A percentile compares a stretch with the other conserved stretches of the same genome.
These are phyloP conservation scores for Hermetia illucens DNA, from an alignment of 1,140 invertebrate species.

Conservation along the genomic window DNA sequence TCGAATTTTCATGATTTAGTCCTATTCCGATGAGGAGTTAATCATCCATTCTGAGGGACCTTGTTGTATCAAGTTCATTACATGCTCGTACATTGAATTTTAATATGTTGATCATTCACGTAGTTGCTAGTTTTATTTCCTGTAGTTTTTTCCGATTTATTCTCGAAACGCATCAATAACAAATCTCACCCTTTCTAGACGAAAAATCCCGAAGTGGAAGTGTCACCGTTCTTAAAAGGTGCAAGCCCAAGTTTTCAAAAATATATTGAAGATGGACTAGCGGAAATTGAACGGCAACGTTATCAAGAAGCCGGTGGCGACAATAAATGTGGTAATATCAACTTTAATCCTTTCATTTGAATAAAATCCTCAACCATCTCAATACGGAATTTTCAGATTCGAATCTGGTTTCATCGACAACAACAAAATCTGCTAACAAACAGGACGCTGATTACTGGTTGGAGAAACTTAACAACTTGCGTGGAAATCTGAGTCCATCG, in stretches of 20 bases:
- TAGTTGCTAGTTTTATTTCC: too few relatives aligned
- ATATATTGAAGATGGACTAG: slow-evolving; percentile 77
- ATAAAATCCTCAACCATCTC: background rate
- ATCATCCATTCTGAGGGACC: too few relatives aligned
- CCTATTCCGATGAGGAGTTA: too few relatives aligned
- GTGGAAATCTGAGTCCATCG: slow-evolving; percentile 12
- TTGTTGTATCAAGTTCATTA: too few relatives aligned
- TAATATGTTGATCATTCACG: too few relatives aligned
- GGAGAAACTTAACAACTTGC: slow-evolving; percentile 21
- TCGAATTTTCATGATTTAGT: too few relatives aligned
- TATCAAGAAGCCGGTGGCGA: slow-evolving; percentile 6
- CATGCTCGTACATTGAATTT: too few relatives aligned
- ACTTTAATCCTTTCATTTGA: background rate
- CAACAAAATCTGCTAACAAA: slow-evolving; percentile 10
- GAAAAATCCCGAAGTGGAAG: slow-evolving; percentile 78
- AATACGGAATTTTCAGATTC: background rate
- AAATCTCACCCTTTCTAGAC: slow-evolving; percentile 44
- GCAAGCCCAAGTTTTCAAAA: slow-evolving; percentile 85
- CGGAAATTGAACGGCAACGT: slow-evolving; percentile 46
- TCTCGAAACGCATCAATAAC: background rate
- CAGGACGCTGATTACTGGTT: slow-evolving; percentile 26
- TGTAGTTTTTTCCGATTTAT: background rate
- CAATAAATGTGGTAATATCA: slow-evolving; percentile 8
- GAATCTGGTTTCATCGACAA: background rate
- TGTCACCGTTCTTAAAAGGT: slow-evolving; percentile 79